Evolutionary conservation across 1,140 invertebrate genomes (phyloP).

Genomic region (Drosophila arizonae): DNA sequence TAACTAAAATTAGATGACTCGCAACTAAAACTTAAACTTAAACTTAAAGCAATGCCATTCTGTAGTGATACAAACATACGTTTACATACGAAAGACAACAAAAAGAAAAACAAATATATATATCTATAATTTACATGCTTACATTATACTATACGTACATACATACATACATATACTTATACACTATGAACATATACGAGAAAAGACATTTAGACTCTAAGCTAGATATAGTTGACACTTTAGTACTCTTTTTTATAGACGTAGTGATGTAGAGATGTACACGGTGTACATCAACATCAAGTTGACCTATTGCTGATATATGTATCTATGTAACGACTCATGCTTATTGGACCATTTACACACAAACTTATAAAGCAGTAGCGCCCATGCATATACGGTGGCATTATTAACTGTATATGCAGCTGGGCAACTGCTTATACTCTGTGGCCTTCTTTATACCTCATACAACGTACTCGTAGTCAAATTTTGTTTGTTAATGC

Average conservation of each 20-base stretch:
- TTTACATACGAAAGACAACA: not conserved
- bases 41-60: slow-evolving; percentile 81
- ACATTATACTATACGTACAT: slow-evolving; percentile 43
- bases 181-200: slow-evolving; percentile 2
- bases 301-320: not conserved
- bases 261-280: not conserved
- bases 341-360: slow-evolving; percentile 6
- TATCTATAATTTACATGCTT: slow-evolving; percentile 19
- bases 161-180: slow-evolving; percentile 45
- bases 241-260: slow-evolving; percentile 1
- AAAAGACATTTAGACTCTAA: not conserved
- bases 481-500: slow-evolving; percentile 28
- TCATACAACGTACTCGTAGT: slow-evolving; percentile 80
- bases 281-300: not conserved
- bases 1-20: slow-evolving; percentile 38
- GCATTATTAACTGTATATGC: slow-evolving; percentile 1
- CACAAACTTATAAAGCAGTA: not conserved
- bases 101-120: not conserved
- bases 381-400: not conserved
- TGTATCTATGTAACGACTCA: slow-evolving; percentile 1
- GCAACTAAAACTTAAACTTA: slow-evolving; percentile 34
- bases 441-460: slow-evolving; percentile 81
- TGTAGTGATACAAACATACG: slow-evolving; percentile 76
- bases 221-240: slow-evolving; percentile 2
- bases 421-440: slow-evolving; percentile 57